Percentiles rank a stretch among this genome's conserved stretches.
These are phyloP conservation scores for Dasypolia templi DNA, from an alignment of 2,888 invertebrate genomes.

Conservation along the genomic window DNA sequence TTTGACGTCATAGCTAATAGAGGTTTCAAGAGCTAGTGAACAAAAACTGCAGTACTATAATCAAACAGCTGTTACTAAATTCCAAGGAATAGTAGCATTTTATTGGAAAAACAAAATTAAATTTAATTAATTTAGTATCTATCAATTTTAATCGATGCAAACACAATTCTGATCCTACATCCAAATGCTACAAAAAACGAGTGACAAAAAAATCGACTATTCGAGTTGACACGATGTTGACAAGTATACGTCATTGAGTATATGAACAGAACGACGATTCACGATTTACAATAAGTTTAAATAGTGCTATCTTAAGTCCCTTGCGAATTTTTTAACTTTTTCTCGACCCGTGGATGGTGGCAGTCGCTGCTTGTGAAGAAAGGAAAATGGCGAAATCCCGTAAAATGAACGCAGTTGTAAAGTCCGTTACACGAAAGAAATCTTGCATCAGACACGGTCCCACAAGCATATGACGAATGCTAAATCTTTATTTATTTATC, in stretches of 20 bases:
- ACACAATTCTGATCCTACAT: background rate
- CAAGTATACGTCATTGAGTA: background rate
- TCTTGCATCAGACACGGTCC: background rate
- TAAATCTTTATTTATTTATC: background rate
- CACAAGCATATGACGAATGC: background rate
- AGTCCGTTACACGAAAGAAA: background rate
- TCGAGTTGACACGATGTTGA: background rate
- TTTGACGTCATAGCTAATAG: slow-evolving; percentile 16
- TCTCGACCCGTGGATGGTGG: no score
- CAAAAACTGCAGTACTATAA: slow-evolving; percentile 11
- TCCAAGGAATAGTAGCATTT: background rate
- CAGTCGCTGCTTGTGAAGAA: background rate
- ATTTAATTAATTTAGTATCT: no score
- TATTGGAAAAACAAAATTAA: background rate
- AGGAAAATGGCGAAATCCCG: background rate
- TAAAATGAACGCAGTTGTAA: no score
- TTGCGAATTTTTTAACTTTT: no score
- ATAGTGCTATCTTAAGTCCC: background rate
- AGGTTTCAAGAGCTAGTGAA: slow-evolving; percentile 10
- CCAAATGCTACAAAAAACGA: background rate
- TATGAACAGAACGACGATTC: background rate
- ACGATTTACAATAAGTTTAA: background rate
- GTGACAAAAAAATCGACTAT: background rate
- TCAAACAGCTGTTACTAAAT: background rate
- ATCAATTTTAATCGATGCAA: background rate